Conservation (phyloP, 2,888 invertebrate genomes). For the Diaprepes abbreviatus region DNA sequence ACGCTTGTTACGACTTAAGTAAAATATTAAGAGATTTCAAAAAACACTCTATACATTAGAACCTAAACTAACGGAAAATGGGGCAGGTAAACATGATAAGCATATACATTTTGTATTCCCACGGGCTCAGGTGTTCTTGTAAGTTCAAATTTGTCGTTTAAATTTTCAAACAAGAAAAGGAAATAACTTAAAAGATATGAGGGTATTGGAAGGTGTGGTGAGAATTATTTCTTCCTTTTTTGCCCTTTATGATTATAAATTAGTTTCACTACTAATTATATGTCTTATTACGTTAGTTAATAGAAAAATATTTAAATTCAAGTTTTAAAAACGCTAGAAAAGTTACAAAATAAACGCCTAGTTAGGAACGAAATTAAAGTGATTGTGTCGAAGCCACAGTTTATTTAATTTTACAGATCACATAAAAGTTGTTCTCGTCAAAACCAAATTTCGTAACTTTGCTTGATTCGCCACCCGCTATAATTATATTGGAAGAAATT, state of each 20-base stretch:
- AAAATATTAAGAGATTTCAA: no score
- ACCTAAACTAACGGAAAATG: background rate
- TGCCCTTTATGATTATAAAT: background rate
- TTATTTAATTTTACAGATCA: no score
- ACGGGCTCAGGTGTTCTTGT: constrained; percentile 20
- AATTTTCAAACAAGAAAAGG: constrained; percentile 8
- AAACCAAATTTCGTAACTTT: no score
- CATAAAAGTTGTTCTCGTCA: no score
- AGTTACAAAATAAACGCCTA: no score
- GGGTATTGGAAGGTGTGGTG: constrained; percentile 10
- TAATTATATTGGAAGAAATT: no score
- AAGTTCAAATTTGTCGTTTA: constrained; percentile 9
- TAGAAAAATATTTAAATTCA: background rate
- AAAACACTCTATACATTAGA: no score
- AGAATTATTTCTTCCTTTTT: constrained; percentile 4
- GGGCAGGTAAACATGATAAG: background rate
- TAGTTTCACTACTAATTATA: background rate
- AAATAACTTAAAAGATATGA: constrained; percentile 7
- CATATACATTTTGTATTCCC: background rate
- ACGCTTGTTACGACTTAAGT: no score
- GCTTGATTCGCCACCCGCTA: no score
- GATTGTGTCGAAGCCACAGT: no score
- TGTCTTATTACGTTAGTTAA: background rate
- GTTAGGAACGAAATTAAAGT: no score
- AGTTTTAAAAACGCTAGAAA: no score